Evolutionary conservation across 2,888 invertebrate species (phyloP), one percentile per base, ranked within the genome.

Genomic region (Taphrorychus bicolor): DNA sequence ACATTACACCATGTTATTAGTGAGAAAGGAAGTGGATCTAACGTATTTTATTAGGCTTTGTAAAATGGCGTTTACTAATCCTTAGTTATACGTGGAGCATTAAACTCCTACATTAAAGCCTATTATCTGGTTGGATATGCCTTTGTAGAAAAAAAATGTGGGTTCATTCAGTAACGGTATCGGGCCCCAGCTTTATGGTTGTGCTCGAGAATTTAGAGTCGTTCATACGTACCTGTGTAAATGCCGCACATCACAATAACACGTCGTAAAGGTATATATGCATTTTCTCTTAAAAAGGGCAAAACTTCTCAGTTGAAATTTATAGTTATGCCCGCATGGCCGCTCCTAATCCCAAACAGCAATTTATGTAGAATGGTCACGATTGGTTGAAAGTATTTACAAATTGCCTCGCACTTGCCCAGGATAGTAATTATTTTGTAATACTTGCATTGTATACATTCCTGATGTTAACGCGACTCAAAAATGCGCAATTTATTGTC

Each of bases 331-430:
- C 66, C 66, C 66, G 66, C 66, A 66, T 61, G n/a, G 51, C 61
- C 61, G 66, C 61, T 66, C 66, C 66, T 57, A 56, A 51, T 24
- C 41, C 52, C 60, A 51, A 18, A 21, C 21, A 24, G 49, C 56
- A 66, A 66, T 57, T 61, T 61, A 61, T 66, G n/a, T 52, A 57
- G 48, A 66, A 57, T 58, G 51, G 61, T 66, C 66, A 66, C 66
- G 66, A 66, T 57, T 49, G 45, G 66, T 40, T 66, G 58, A 61
- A 60, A 60, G 45, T 66, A 61, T 61, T 66, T 66, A 66, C 66
- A 66, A 66, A 66, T 66, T 56, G 57, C 61, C 48, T 66, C 57
- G 57, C 66, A 66, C 66, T 61, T 51, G 60, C 59, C 66, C 40
- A 66, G 41, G 51, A 56, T 57, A 24, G 57, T 56, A 61, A 66